Base-by-base conservation (phyloP, 2,888 invertebrate genomes). In the Philonicus albiceps region DNA sequence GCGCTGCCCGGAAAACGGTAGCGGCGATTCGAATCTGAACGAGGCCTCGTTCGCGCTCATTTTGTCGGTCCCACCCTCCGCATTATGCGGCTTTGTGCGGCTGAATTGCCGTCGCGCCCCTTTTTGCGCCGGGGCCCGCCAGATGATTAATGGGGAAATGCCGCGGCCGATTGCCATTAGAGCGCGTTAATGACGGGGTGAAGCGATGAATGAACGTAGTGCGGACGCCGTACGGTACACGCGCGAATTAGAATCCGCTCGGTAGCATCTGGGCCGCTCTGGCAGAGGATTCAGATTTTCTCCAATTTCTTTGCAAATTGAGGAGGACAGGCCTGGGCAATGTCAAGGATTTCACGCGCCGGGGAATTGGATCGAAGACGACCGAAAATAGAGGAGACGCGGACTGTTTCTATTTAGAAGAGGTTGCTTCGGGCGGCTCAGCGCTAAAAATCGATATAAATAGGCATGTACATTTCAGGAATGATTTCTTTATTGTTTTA, bases 81-180 rank as follows among this genome's bases (percentile, higher is more conserved):
- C 37, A 73, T 84, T 73, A 73, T 73, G 72, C 84, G 84, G 84
- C 49, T 73, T 73, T 73, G 73, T 73, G 43, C 73, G 43, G 43
- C 43, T 55, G 84, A 84, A 84, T 73, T 84, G 73, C 27, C 43
- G 84, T 73, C 73, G 84, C 84, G 84, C 84, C 84, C 84, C 84
- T 84, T 84, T 84, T 40, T 43, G 27, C 19, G 27, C 49, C 49
- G 49, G 72, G 30, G 7, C 37, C 40, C 73, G 31, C 13, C n/a
- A 37, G 55, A 84, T 84, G 84, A 84, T 84, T 72, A 43, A 84
- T 84, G 84, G 73, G 72, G 73, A 43, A 73, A 27, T 43, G 22
- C 73, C 84, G 37, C 84, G 40, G 30, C 84, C 31, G 73, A 84
- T 31, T 84, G 84, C 84, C 84, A 84, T 84, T 84, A 84, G 84